Base-by-base conservation (phyloP, 1,140 invertebrate genomes). In the Pinna nobilis region DNA sequence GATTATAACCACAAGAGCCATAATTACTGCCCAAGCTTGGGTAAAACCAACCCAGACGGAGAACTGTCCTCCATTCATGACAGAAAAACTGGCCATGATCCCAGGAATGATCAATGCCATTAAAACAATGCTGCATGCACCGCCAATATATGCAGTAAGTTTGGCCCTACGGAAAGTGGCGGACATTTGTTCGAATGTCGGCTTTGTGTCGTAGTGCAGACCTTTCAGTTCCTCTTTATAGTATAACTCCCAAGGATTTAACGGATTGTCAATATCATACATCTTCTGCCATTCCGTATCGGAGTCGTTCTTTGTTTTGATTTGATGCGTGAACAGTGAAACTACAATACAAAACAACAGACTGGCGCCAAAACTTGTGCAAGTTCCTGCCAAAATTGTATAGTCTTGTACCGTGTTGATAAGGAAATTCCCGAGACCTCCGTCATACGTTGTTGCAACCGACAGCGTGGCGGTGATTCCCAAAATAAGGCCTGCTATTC, bases 221-320 rank as follows among this genome's bases (percentile, higher is more conserved):
- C 79, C 86, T 66, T 82, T 81, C 11, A 88, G 57, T 30, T 88
- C 86, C 47, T 88, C 83, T 6, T 82, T 70, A 74, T 87, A 89
- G 51, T 87, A 82, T 20, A 89, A 60, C 53, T 88, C 84, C 89
- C 89, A 90, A n/a, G 89, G 89, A 53, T 84, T 82, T 0, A 90
- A 80, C 7, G 89, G 89, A 73, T 90, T 90, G 74, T 90, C 89
- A 49, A 90, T 90, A 70, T 90, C 84, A 59, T 87, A 84, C 70
- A 88, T 87, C 76, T 88, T 88, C 74, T 89, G 86, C 89, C 89
- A 90, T 67, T 89, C 87, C 30, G 66, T 66, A 44, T 82, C 70
- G 23, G 72, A 78, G 44, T 83, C 81, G 6, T 84, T 78, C 20
- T 66, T 53, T n/a, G 65, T 78, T 35, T 83, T 72, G 20, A 84